Conservation (phyloP, 2,888 invertebrate genomes). For the Hirtodrosophila alboralis region DNA sequence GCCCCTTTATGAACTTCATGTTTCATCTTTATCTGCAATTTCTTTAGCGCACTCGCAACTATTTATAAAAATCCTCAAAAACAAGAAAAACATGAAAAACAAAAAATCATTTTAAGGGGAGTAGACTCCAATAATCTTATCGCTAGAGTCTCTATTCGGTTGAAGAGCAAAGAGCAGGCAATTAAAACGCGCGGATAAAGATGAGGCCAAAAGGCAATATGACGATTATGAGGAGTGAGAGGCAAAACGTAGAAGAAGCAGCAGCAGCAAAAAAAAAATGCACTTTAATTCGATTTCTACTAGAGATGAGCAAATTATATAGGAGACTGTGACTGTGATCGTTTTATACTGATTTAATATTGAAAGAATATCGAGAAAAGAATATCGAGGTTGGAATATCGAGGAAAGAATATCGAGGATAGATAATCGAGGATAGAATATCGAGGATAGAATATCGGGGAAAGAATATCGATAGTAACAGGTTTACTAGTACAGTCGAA, state of each 20-base stretch:
- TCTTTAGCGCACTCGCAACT: slow-evolving; percentile 37
- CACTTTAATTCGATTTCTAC: slow-evolving; percentile 10
- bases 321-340: no score
- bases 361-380: no score
- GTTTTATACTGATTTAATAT: no score
- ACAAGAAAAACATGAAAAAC: slow-evolving; percentile 25
- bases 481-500: no score
- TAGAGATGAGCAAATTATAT: no score
- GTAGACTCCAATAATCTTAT: neutral
- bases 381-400: no score
- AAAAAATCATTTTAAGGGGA: slow-evolving; percentile 16
- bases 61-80: slow-evolving; percentile 37
- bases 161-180: slow-evolving; percentile 36
- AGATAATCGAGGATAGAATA: no score
- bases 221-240: slow-evolving; percentile 38
- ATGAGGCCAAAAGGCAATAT: slow-evolving; percentile 35
- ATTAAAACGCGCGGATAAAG: slow-evolving; percentile 44
- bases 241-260: slow-evolving; percentile 3
- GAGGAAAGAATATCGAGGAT: no score
- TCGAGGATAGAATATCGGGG: no score
- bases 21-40: slow-evolving; percentile 43
- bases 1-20: slow-evolving; percentile 22
- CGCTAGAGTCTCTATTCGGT: no score
- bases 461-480: no score
- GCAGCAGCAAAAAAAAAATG: neutral